phyloP scores from a whole-genome alignment of 1,140 invertebrate species.

The Sipha flava region DNA sequence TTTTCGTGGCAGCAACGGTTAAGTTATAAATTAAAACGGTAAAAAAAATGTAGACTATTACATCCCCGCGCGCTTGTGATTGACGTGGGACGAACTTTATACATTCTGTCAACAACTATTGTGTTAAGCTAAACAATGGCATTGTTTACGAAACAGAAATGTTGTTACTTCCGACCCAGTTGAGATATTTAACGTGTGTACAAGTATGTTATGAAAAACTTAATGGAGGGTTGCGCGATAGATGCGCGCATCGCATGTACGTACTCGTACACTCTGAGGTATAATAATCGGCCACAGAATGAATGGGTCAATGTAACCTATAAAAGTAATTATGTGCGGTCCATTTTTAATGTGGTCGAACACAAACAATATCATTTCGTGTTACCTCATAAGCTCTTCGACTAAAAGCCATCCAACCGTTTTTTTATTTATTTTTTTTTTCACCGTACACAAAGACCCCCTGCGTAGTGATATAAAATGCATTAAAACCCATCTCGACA shows the following conservation, averaged over 20 bases:
- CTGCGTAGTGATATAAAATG: conserved; percentile 16
- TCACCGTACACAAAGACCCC: neutral
- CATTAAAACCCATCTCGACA: conserved; percentile 22
- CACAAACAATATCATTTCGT: conserved; percentile 15
- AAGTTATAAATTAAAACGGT: neutral
- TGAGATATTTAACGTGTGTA: neutral
- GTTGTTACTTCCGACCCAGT: neutral
- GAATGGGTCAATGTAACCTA: neutral
- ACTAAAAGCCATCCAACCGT: neutral
- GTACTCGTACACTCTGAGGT: too few relatives aligned
- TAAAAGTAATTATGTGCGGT: conserved; percentile 6
- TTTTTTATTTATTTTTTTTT: neutral
- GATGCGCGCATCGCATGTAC: neutral
- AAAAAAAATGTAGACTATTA: neutral
- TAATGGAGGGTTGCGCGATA: conserved; percentile 1
- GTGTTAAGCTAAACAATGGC: neutral
- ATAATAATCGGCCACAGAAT: neutral
- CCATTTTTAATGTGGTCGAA: conserved; percentile 15
- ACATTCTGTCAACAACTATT: conserved; percentile 10
- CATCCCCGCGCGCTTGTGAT: too few relatives aligned
- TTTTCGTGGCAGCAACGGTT: too few relatives aligned
- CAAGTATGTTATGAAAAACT: neutral
- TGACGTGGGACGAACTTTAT: too few relatives aligned
- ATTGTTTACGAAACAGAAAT: neutral
- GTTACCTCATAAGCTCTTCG: conserved; percentile 14